phyloP scores from a whole-genome alignment of 2,797 vertebrate genomes.

The Eurystomus glaucurus region DNA sequence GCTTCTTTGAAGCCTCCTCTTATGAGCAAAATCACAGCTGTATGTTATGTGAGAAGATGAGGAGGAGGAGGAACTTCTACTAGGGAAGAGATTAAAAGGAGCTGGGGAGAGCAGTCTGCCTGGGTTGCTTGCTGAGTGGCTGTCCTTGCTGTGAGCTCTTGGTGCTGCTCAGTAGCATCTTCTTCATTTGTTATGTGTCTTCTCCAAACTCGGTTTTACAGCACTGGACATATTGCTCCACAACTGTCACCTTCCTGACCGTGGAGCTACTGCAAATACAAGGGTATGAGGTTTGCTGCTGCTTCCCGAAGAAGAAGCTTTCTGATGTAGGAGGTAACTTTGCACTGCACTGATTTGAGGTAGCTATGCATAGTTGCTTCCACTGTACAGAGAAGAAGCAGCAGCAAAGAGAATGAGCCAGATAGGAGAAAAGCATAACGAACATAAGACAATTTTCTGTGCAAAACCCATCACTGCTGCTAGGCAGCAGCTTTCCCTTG shows the following conservation, averaged over 20 bases:
- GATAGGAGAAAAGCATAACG: not conserved
- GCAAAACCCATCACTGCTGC: not conserved
- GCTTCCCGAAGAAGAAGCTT: not conserved
- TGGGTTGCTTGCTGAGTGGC: not conserved
- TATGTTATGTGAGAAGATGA: not conserved
- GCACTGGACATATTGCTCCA: not conserved
- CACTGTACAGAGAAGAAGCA: not conserved
- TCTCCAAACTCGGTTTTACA: not conserved
- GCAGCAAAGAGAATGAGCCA: not conserved
- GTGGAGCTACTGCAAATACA: not conserved
- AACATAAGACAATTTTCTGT: not conserved
- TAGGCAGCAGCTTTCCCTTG: not conserved
- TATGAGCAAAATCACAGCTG: not conserved
- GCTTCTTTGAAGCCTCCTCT: not conserved
- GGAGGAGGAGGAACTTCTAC: not conserved
- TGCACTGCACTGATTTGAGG: not conserved
- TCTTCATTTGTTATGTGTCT: rapidly evolving
- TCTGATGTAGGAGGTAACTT: not conserved
- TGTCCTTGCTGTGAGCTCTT: not conserved
- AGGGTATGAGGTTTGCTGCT: not conserved
- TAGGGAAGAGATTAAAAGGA: not conserved
- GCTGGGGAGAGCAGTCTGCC: not conserved
- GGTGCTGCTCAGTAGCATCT: not conserved
- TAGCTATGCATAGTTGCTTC: not conserved
- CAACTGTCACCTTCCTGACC: not conserved